A percentile compares a stretch with the other conserved stretches of the same genome.
Conservation (phyloP, 1,140 invertebrate genomes). For the Coelopa frigida region DNA sequence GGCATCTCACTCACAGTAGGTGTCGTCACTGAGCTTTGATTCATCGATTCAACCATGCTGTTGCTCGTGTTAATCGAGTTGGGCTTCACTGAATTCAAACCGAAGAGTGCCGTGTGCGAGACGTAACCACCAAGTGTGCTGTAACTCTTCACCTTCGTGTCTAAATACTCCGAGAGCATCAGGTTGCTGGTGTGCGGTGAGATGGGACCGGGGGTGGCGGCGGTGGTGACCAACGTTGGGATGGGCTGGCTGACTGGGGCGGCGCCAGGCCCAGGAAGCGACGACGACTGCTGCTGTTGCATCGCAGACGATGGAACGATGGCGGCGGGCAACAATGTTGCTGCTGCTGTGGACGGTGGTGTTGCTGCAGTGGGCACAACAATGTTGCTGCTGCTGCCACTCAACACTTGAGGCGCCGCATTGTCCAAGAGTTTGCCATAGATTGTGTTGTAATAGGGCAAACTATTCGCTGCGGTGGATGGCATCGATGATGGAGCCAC, state of each 20-base stretch:
- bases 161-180: constrained; percentile 20
- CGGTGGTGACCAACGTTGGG: no score
- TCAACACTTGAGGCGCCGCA: constrained; percentile 10
- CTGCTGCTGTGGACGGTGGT: constrained; percentile 23
- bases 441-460: constrained; percentile 39
- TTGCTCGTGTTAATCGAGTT: neutral
- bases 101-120: constrained; percentile 9
- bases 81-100: neutral
- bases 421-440: constrained; percentile 31
- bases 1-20: neutral
- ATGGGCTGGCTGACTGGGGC: no score
- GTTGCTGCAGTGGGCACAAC: constrained; percentile 19
- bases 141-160: constrained; percentile 17
- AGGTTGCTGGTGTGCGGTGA: no score
- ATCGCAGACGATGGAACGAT: no score
- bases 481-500: neutral
- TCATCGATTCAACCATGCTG: neutral
- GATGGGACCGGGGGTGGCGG: neutral
- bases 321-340: no score
- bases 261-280: no score
- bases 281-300: no score
- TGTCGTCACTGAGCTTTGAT: neutral
- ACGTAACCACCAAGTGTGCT: constrained; percentile 14
- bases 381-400: no score
- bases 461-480: neutral